Percentiles rank a stretch among this genome's conserved stretches.
Evolutionary conservation across 2,113 vertebrate genomes (phyloP).

Genomic region (Pan paniscus): DNA sequence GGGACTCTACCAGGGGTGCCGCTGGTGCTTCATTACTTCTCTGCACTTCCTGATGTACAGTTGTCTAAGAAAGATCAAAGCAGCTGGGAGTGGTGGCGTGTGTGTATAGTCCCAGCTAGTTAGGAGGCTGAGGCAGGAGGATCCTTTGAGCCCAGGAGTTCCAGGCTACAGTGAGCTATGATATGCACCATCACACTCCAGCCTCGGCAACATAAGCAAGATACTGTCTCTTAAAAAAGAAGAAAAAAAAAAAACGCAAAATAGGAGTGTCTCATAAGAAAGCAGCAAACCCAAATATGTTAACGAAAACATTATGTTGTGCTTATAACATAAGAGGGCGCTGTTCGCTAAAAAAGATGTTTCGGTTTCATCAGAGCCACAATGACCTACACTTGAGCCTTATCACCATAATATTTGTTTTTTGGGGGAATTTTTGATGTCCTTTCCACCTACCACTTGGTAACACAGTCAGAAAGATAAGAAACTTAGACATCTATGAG

Average conservation of each 20-base stretch:
- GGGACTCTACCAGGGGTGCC: not conserved
- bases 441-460: not conserved
- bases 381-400: not conserved
- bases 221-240: not conserved
- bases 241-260: not conserved
- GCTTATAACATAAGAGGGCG: conserved; percentile 5
- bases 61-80: not conserved
- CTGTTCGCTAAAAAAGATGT: not conserved
- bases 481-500: not conserved
- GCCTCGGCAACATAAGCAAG: not conserved
- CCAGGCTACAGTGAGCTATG: not conserved
- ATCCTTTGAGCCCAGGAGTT: not conserved
- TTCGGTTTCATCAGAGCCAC: accelerated
- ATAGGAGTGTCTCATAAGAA: not conserved
- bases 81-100: not conserved
- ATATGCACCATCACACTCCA: not conserved
- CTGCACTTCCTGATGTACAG: not conserved
- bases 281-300: not conserved
- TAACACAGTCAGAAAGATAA: not conserved
- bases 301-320: not conserved
- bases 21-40: not conserved
- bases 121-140: not conserved
- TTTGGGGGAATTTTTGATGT: not conserved
- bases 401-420: not conserved
- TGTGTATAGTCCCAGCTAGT: not conserved